Evolutionary conservation across 2,888 invertebrate species (phyloP), one percentile per base, ranked within the genome.

Genomic region (Tipula helvola): DNA sequence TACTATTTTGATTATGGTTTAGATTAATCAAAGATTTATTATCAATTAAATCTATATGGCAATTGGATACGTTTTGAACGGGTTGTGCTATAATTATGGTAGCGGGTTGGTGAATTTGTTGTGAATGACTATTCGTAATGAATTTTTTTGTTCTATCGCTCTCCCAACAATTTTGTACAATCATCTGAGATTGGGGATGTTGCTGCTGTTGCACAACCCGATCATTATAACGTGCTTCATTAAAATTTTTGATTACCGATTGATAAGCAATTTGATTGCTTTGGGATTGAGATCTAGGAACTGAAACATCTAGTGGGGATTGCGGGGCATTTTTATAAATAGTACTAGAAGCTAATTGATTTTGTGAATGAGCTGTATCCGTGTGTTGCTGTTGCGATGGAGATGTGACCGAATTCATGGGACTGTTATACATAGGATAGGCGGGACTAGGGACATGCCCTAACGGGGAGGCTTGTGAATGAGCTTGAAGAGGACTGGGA

Each of bases 341-440:
- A 44, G 86, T 86, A 44, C 44, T 28, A 28, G 86, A 83, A 89
- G 88, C 84, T 18, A 88, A 71, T 85, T 88, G 88, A 88, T 87
- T 88, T 44, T 87, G 88, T 12, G 47, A 52, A 83, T 86, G 86
- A 71, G 71, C 28, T 86, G 84, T 83, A 47, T 41, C 36, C 86
- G 88, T 87, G 86, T 93, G 92, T 87, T 93, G 93, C n/a, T 94
- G 94, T 89, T 94, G 95, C 89, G 95, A 95, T 5, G 95, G 95
- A 1, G 95, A 95, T 88, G 95, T 95, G 89, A 95, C 94, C 5
- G 95, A 94, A 89, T 95, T 95, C 94, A 96, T 94, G 36, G 96
- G 96, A 91, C 96, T 96, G 90, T 96, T 95, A 91, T 96, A 96
- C 93, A 96, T 94, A 71, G 96, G 96, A 92, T 96, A 96, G 87